Conservation (phyloP, 2,888 invertebrate species). For the Limnephilus marmoratus region DNA sequence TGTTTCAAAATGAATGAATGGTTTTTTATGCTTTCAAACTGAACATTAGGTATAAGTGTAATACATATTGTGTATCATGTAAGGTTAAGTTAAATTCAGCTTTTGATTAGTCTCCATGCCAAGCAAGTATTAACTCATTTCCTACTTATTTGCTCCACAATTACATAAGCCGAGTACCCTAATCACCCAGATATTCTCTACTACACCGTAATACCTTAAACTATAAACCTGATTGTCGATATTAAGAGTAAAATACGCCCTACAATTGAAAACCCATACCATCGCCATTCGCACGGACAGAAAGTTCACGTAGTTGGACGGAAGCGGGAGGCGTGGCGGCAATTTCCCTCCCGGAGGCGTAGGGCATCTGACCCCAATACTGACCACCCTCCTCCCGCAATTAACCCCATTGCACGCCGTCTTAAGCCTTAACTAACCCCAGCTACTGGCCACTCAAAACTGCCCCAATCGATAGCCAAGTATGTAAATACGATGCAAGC, state of each 20-base stretch:
- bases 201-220: neutral
- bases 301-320: slow-evolving; percentile 21
- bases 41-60: too few species aligned
- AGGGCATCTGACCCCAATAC: slow-evolving; percentile 55
- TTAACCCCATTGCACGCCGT: slow-evolving; percentile 62
- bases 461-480: slow-evolving; percentile 19
- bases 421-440: neutral
- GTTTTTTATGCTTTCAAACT: too few species aligned
- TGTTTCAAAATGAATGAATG: too few species aligned
- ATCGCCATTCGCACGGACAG: neutral
- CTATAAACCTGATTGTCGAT: neutral
- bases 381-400: slow-evolving; percentile 48
- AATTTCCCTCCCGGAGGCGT: slow-evolving; percentile 39
- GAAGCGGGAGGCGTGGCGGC: slow-evolving; percentile 53
- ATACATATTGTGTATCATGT: too few species aligned
- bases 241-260: neutral
- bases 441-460: neutral
- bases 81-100: neutral
- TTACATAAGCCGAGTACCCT: neutral
- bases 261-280: neutral
- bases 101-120: neutral
- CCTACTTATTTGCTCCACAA: neutral
- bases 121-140: neutral
- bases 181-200: neutral
- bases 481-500: slow-evolving; percentile 42